Percentiles rank a stretch among this genome's conserved stretches.
These are phyloP conservation scores for Drosophila obscura DNA, from an alignment of 1,140 invertebrate genomes.

Conservation along the genomic window DNA sequence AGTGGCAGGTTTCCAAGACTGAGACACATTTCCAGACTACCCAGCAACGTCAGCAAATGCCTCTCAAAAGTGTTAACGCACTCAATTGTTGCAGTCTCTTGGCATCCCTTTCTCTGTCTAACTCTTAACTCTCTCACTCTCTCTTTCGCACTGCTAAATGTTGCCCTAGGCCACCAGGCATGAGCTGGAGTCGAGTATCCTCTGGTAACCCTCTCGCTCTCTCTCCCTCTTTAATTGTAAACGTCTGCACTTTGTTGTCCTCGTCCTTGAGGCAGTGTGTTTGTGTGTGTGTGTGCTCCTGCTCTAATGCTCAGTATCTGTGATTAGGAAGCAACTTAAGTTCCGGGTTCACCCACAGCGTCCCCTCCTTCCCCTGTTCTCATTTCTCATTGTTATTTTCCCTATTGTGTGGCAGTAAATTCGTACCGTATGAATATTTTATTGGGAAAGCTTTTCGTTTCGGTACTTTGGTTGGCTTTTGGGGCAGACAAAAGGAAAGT, in stretches of 20 bases:
- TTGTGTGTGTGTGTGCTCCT: constrained; percentile 4
- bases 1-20: constrained; percentile 3
- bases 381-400: constrained; percentile 10
- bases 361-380: not conserved
- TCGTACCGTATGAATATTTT: constrained; percentile 69
- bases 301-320: constrained; percentile 76
- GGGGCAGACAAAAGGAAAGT: constrained; percentile 19
- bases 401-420: constrained; percentile 40
- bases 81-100: constrained; percentile 50
- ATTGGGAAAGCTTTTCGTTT: constrained; percentile 42
- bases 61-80: constrained; percentile 78
- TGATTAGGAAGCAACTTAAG: constrained; percentile 65
- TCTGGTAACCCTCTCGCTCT: constrained; percentile 1
- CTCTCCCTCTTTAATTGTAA: constrained; percentile 61
- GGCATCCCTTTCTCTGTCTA: not conserved
- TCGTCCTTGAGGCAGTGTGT: constrained; percentile 44
- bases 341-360: constrained; percentile 30
- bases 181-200: not conserved
- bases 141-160: not conserved
- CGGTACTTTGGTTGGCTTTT: constrained; percentile 20
- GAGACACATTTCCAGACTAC: constrained; percentile 22
- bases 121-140: constrained; percentile 20
- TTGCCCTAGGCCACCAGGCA: constrained; percentile 1
- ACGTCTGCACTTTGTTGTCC: constrained; percentile 73
- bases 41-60: constrained; percentile 52